These are phyloP conservation scores for Neopipo cinnamomea DNA, from an alignment of 2,113 vertebrate species.

Conservation along the genomic window DNA sequence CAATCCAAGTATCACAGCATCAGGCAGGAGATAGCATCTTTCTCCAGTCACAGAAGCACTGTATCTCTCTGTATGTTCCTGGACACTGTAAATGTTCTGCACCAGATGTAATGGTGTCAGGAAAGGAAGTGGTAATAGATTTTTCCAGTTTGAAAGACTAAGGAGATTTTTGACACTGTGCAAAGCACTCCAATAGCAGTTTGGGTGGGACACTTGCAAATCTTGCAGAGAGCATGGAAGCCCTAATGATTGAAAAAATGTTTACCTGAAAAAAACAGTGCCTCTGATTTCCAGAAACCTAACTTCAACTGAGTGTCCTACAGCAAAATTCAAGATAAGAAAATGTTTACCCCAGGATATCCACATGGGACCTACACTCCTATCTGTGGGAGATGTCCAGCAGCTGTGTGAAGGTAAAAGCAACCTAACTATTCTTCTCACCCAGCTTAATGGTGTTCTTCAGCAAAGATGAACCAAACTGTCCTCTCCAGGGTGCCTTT, in stretches of 20 bases:
- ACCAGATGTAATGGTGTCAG: background rate
- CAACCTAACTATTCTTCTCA: background rate
- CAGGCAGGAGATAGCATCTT: background rate
- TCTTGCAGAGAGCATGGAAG: background rate
- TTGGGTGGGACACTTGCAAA: background rate
- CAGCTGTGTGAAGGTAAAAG: background rate
- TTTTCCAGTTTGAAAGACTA: background rate
- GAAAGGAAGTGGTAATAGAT: background rate
- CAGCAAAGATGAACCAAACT: background rate
- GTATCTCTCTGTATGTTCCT: background rate
- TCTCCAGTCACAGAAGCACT: background rate
- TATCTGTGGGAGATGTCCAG: rapidly evolving
- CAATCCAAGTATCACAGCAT: background rate
- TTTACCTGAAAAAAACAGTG: background rate
- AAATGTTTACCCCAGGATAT: background rate
- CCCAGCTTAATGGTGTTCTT: background rate
- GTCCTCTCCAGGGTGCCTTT: background rate
- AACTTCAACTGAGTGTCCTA: background rate
- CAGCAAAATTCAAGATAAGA: background rate
- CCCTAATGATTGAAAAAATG: background rate
- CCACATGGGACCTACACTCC: background rate
- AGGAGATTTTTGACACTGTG: background rate
- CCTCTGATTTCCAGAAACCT: background rate
- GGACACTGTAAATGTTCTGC: background rate
- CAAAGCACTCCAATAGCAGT: background rate